These are phyloP conservation scores for Chelonus insularis DNA, from an alignment of 1,140 invertebrate species.

Conservation along the genomic window DNA sequence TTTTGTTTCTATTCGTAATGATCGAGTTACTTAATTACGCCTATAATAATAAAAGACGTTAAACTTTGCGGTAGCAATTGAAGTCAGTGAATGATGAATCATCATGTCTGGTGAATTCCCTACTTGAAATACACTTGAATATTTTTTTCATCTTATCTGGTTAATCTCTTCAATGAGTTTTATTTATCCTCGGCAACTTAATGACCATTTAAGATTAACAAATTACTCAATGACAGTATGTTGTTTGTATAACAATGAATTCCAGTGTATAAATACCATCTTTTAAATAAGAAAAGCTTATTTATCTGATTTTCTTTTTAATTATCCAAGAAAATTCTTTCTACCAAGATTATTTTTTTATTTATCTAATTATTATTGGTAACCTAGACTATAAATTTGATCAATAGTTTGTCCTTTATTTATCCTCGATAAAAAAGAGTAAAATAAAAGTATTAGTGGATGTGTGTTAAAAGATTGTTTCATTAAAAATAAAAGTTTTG, in stretches of 20 bases:
- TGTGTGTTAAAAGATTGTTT: too few relatives aligned
- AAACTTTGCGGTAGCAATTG: slow-evolving; percentile 38
- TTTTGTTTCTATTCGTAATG: too few relatives aligned
- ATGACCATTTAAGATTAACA: background rate
- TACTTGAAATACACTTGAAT: slow-evolving; percentile 1
- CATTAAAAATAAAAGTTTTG: background rate
- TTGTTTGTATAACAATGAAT: slow-evolving; percentile 26
- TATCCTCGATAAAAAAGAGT: too few relatives aligned
- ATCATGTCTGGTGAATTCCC: slow-evolving; percentile 36
- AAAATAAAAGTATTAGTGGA: too few relatives aligned
- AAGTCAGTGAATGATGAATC: slow-evolving; percentile 40
- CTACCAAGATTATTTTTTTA: too few relatives aligned
- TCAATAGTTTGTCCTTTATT: too few relatives aligned
- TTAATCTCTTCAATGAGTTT: slow-evolving; percentile 1
- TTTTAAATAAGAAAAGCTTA: too few relatives aligned
- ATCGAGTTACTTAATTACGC: background rate
- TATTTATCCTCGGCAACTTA: background rate
- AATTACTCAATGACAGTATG: background rate
- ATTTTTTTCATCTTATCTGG: slow-evolving; percentile 1
- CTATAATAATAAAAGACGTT: background rate
- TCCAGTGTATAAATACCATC: too few relatives aligned
- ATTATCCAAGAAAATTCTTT: too few relatives aligned
- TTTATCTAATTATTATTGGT: too few relatives aligned
- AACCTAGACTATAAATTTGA: too few relatives aligned
- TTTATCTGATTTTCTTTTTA: too few relatives aligned